Base-by-base conservation (phyloP, 2,113 vertebrate species). In the Corynorhinus townsendii region DNA sequence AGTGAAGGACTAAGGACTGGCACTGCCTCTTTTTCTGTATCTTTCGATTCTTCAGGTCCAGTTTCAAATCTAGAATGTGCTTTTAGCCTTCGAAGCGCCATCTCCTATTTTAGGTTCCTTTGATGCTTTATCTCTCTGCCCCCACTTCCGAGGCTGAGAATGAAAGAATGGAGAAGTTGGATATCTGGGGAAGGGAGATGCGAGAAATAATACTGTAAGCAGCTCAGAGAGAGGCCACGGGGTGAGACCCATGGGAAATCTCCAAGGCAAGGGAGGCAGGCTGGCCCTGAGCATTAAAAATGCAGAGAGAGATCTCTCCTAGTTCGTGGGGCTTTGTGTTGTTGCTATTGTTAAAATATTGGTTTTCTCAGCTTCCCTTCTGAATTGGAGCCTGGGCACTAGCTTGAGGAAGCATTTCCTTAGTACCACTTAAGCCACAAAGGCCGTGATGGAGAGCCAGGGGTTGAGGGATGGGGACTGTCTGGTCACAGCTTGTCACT, bases 161-260 rank as follows among this genome's bases (percentile, higher is more conserved):
- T 5, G 19, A 86, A 86, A 80, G 17, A 11, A 17, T 40, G 19
- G 35, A 24, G 1, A 2, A 20, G 38, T 49, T 52, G 11, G 56
- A 26, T 56, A n/a, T 85, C 91, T 35, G 7, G 33, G 35, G 59
- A 62, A 33, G 11, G 43, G 9, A 38, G 28, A 40, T 5, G 1
- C 43, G 38, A 5, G 16, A 0, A 2, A 1, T 3, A 11, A 62
- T 0, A 4, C 28, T 2, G 2, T 2, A 4, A 20, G n/a, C 1
- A 17, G 19, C 19, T 38, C 24, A 38, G 11, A 40, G 66, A 52
- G 73, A 49, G 22, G 33, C 20, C 1, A 64, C 1, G 1, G 26
- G 17, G 7, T 54, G 35, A 24, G n/a, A 56, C 68, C n/a, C 38
- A 1, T 20, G 6, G 49, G 38, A 47, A 33, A 12, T 24, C 9